Percentiles rank a stretch among this genome's conserved stretches.
Evolutionary conservation across 2,797 vertebrate genomes (phyloP).

Genomic region (Phataginus tetradactyla): DNA sequence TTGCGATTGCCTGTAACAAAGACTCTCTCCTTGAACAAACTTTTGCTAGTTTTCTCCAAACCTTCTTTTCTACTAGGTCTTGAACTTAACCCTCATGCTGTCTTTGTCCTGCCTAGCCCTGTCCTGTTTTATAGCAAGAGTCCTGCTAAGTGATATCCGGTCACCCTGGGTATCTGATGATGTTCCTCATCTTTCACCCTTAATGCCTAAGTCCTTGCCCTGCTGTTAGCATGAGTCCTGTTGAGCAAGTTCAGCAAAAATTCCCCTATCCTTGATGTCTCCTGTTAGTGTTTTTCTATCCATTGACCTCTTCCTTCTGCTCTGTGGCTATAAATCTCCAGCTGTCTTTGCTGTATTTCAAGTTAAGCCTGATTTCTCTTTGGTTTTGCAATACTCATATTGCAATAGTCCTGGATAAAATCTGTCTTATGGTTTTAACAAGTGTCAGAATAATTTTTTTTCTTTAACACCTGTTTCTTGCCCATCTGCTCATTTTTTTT

Average conservation of each 20-base stretch:
- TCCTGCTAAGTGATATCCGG: not conserved
- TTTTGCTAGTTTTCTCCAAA: not conserved
- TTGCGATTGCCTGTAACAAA: not conserved
- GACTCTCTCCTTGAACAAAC: not conserved
- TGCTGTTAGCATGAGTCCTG: not conserved
- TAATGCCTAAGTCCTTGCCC: not conserved
- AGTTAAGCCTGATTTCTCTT: not conserved
- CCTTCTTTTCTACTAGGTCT: not conserved
- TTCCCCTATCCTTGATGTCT: not conserved
- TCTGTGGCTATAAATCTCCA: not conserved
- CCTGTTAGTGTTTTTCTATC: not conserved
- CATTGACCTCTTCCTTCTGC: not conserved
- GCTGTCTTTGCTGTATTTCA: not conserved
- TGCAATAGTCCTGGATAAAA: not conserved
- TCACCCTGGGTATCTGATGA: not conserved
- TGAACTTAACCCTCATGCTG: not conserved
- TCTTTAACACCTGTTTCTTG: constrained; percentile 13
- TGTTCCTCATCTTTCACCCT: not conserved
- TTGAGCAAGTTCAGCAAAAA: not conserved
- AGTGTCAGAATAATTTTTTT: constrained; percentile 16
- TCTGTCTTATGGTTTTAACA: not conserved
- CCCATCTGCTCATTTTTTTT: not conserved
- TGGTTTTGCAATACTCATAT: not conserved
- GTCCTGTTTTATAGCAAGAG: not conserved
- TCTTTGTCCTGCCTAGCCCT: not conserved